A percentile compares a stretch with the other conserved stretches of the same genome.
Conservation (phyloP, 2,888 invertebrate species). For the Amphipyra berbera region DNA sequence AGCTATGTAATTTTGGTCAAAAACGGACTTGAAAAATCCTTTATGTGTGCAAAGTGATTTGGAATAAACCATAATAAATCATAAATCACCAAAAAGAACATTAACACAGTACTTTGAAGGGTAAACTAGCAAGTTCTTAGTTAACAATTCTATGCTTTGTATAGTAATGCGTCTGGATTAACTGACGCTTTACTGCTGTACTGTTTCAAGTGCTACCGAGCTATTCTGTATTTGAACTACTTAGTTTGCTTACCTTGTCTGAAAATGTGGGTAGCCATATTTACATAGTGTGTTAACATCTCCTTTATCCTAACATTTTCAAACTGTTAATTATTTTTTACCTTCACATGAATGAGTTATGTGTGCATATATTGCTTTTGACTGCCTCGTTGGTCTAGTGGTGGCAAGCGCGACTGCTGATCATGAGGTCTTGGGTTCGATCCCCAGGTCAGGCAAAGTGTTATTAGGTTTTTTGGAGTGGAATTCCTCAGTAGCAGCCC, state of each 20-base stretch:
- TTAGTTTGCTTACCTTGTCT: constrained; percentile 16
- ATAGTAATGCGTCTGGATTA: constrained; percentile 35
- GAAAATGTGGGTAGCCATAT: constrained; percentile 18
- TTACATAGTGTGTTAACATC: constrained; percentile 6
- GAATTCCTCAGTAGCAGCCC: too few relatives aligned
- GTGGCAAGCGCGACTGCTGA: too few relatives aligned
- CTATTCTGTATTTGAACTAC: constrained; percentile 27
- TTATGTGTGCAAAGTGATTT: too few relatives aligned
- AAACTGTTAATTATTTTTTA: neutral
- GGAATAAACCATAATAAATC: too few relatives aligned
- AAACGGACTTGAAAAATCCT: too few relatives aligned
- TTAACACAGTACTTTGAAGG: constrained; percentile 11
- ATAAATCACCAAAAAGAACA: neutral
- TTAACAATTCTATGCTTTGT: constrained; percentile 24
- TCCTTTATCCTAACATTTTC: constrained; percentile 10
- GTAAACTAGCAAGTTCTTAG: constrained; percentile 21
- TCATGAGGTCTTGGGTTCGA: too few relatives aligned
- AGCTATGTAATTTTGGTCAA: too few relatives aligned
- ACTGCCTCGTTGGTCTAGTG: too few relatives aligned
- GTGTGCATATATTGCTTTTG: too few relatives aligned
- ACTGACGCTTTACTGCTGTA: constrained; percentile 14
- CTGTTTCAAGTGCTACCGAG: constrained; percentile 32
- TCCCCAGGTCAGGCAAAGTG: too few relatives aligned
- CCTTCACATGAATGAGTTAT: neutral
- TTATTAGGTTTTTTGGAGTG: too few relatives aligned